Conservation (phyloP, 2,113 vertebrate species). For the Azemiops feae region DNA sequence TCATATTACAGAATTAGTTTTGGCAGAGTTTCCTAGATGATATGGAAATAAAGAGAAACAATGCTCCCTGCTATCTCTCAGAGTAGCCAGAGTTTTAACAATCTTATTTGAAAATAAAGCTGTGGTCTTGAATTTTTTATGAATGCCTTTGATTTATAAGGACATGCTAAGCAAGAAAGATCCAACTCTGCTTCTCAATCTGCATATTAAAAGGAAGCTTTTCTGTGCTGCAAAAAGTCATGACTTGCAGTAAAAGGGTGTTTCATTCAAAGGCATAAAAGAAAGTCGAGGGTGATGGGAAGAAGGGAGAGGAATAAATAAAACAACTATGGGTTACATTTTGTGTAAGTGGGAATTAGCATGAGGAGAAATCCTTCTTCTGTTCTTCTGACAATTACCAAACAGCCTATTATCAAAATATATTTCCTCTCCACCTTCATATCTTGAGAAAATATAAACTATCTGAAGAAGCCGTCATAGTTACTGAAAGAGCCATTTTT, state of each 20-base stretch:
- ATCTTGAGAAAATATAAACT: background rate
- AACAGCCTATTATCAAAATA: background rate
- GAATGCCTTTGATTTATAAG: constrained; percentile 48
- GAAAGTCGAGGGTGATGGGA: background rate
- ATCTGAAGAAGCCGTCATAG: background rate
- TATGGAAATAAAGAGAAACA: constrained; percentile 9
- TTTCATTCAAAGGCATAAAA: constrained; percentile 42
- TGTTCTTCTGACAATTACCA: constrained; percentile 9
- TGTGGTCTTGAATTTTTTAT: constrained; percentile 42
- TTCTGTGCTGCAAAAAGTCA: constrained; percentile 45
- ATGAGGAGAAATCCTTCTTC: constrained; percentile 12
- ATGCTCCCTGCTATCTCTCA: constrained; percentile 15
- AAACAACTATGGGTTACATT: constrained; percentile 20
- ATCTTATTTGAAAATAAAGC: background rate
- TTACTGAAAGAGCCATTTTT: background rate
- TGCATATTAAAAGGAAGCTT: constrained; percentile 57
- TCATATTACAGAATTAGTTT: constrained; percentile 21
- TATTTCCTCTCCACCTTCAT: background rate
- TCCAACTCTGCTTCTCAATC: constrained; percentile 41
- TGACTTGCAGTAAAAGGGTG: constrained; percentile 21
- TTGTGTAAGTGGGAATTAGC: background rate
- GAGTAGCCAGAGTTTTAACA: constrained; percentile 43
- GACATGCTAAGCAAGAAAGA: constrained; percentile 29
- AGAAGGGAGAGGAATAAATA: constrained; percentile 31
- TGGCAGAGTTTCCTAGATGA: constrained; percentile 2